Evolutionary conservation across 1,140 invertebrate species (phyloP), one percentile per base, ranked within the genome.

Genomic region (Drosophila micromelanica): DNA sequence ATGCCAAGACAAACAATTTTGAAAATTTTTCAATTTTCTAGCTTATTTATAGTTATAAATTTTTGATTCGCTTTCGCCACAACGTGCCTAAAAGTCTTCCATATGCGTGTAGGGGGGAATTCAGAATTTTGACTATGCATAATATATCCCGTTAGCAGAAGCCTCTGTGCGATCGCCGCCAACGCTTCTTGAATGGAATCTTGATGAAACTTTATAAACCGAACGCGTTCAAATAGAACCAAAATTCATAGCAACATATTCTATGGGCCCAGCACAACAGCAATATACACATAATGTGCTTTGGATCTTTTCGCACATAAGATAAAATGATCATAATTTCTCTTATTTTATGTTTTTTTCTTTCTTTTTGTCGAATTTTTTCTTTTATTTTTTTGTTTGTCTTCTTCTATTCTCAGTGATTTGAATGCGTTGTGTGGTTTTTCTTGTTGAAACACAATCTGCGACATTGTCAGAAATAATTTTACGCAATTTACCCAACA

Each of bases 301-400:
- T 32, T 40, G 52, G 62, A 38, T 76, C 49, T 69, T 76, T 73
- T 85, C 84, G 65, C 82, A 76, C 82, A 82, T 76, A 87, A 67
- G 46, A 72, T 72, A 81, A 86, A 81, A 78, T 81, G 64, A 85
- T 85, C 78, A 85, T 87, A 87, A 81, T 68, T 81, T 65, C 65
- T 59, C 32, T 35, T 35, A 35, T 35, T 52, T 2, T 3, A 15
- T 23, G 64, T 49, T 49, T 32, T 51, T 68, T 37, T 52, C 6
- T 69, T 49, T 49, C 23, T 51, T 68, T 37, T 52, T 27, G 27
- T 60, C 15, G 20, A 30, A 13, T 43, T 23, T 43, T 17, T 12
- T 35, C 20, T 42, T 51, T 43, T 17, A 23, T n/a, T 48, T 45
- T 55, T 52, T 55, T 75, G n/a, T 56, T 52, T 30, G 17, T 17